Conservation (phyloP, 2,797 vertebrate genomes). For the Diplodus puntazzo region DNA sequence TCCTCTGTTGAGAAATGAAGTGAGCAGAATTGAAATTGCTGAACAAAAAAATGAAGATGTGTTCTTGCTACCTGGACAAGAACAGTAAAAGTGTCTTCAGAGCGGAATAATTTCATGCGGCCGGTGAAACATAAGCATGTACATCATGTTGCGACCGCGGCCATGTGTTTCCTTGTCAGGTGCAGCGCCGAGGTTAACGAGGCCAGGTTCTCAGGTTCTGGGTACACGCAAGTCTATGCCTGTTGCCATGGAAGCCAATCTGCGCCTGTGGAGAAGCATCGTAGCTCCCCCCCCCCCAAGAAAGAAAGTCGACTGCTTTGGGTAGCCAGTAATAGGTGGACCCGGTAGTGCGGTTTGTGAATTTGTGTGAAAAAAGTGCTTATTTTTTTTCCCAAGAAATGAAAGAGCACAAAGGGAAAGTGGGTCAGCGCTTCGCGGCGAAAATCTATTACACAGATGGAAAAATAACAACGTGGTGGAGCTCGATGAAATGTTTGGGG, state of each 20-base stretch:
- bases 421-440: conserved; percentile 6
- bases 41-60: no score
- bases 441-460: conserved; percentile 1
- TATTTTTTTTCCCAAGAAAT: conserved; percentile 16
- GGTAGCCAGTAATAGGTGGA: conserved; percentile 46
- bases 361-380: conserved; percentile 14
- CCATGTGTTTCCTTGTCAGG: conserved; percentile 46
- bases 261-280: conserved; percentile 36
- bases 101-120: background rate
- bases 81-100: background rate
- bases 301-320: conserved; percentile 45
- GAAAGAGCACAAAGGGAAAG: conserved; percentile 13
- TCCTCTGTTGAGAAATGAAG: background rate
- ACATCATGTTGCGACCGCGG: conserved; percentile 42
- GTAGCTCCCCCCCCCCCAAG: background rate
- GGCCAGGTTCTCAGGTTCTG: conserved; percentile 11
- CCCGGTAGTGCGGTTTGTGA: background rate
- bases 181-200: conserved; percentile 54
- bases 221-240: conserved; percentile 19
- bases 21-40: background rate
- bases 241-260: conserved; percentile 68
- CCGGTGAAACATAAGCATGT: conserved; percentile 9
- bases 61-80: background rate
- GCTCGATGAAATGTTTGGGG: background rate
- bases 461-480: background rate